Evolutionary conservation across 2,113 vertebrate species (phyloP).

Genomic region (Otis tarda): DNA sequence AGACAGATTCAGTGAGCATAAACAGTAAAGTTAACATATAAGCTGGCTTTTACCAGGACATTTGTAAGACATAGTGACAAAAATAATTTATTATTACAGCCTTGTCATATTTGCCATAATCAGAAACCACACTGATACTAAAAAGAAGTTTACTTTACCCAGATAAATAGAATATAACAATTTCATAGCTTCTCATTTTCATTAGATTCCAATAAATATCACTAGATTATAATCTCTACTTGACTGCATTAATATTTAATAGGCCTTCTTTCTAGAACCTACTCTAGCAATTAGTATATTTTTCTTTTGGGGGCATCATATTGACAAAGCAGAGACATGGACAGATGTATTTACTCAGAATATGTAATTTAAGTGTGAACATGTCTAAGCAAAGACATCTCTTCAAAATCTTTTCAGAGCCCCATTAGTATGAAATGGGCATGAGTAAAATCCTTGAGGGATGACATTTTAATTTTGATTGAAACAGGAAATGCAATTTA

Average conservation of each 20-base stretch:
- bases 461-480: conserved; percentile 25
- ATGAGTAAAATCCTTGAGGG: background rate
- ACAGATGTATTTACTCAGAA: background rate
- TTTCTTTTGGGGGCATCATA: background rate
- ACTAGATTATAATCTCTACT: background rate
- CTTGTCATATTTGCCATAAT: background rate
- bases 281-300: background rate
- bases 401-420: background rate
- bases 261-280: background rate
- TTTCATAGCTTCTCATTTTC: background rate
- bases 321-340: background rate
- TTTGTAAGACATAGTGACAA: background rate
- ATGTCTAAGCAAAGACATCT: background rate
- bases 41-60: rapidly evolving
- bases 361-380: background rate
- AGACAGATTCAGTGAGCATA: background rate
- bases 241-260: background rate
- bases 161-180: background rate
- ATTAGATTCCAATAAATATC: background rate
- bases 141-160: background rate
- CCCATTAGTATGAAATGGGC: background rate
- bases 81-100: background rate
- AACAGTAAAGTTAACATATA: background rate
- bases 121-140: background rate
- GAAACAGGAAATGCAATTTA: background rate